Conservation (phyloP, 2,888 invertebrate species). For the Platerodrilus igneus region DNA sequence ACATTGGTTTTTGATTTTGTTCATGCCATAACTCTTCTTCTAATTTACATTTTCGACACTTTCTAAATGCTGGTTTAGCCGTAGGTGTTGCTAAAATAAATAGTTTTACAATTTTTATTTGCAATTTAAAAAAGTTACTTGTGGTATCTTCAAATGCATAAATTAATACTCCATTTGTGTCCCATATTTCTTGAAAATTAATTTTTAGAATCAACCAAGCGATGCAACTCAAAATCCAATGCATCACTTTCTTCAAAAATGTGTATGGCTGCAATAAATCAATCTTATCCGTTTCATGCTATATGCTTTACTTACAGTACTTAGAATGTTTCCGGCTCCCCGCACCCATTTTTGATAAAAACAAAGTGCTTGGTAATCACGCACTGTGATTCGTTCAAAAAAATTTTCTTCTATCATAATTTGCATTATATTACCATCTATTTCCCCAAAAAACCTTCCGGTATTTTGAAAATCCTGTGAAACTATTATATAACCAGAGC, state of each 20-base stretch:
- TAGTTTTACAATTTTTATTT: not conserved
- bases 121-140: slow-evolving; percentile 10
- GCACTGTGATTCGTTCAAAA: slow-evolving; percentile 71
- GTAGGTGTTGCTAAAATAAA: slow-evolving; percentile 3
- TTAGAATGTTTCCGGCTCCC: slow-evolving; percentile 42
- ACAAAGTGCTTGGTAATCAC: slow-evolving; percentile 83
- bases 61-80: slow-evolving; percentile 10
- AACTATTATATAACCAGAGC: slow-evolving; percentile 82
- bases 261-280: slow-evolving; percentile 46
- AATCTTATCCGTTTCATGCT: slow-evolving; percentile 11
- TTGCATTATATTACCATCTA: slow-evolving; percentile 72
- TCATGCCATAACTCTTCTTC: slow-evolving; percentile 45
- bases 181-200: slow-evolving; percentile 35
- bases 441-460: slow-evolving; percentile 82
- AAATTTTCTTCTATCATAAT: slow-evolving; percentile 67
- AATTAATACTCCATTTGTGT: slow-evolving; percentile 28
- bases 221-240: slow-evolving; percentile 48
- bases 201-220: slow-evolving; percentile 41
- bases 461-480: slow-evolving; percentile 63
- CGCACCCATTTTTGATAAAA: slow-evolving; percentile 44
- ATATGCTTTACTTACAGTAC: slow-evolving; percentile 37
- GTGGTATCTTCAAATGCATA: slow-evolving; percentile 7
- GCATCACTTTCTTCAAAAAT: slow-evolving; percentile 40
- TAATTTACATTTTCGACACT: slow-evolving; percentile 38
- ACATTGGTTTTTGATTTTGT: slow-evolving; percentile 37